Conservation (phyloP, 2,888 invertebrate species). For the Epinotia ramella region DNA sequence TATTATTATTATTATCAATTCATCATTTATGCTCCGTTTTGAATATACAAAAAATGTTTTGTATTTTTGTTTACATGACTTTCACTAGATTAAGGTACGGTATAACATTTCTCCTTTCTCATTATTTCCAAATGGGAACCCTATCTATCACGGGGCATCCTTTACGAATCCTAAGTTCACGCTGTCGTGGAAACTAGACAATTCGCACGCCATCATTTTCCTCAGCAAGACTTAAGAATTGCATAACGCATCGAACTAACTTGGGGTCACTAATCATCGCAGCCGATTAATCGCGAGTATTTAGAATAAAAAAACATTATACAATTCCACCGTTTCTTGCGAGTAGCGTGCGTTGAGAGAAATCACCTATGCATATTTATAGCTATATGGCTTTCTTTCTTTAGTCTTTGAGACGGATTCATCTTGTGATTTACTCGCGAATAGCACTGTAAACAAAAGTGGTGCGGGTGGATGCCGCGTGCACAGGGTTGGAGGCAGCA, state of each 20-base stretch:
- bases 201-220: neutral
- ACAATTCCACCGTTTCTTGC: slow-evolving; percentile 34
- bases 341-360: slow-evolving; percentile 74
- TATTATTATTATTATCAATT: no score
- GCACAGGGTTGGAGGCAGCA: neutral
- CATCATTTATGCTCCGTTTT: no score
- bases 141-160: no score
- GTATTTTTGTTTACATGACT: no score
- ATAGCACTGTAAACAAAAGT: slow-evolving; percentile 31
- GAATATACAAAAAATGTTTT: no score
- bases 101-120: no score
- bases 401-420: slow-evolving; percentile 52
- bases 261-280: slow-evolving; percentile 23
- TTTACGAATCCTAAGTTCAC: no score
- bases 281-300: slow-evolving; percentile 28
- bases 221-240: slow-evolving; percentile 5
- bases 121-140: no score
- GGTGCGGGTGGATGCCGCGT: neutral
- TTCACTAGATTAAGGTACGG: no score
- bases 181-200: neutral
- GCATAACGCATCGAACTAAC: slow-evolving; percentile 32
- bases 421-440: slow-evolving; percentile 49
- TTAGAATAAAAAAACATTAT: slow-evolving; percentile 40
- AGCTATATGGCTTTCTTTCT: slow-evolving; percentile 73
- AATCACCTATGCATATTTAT: slow-evolving; percentile 80